Evolutionary conservation across 1,140 invertebrate species (phyloP), one percentile per base, ranked within the genome.

Genomic region (Polyergus mexicanus): DNA sequence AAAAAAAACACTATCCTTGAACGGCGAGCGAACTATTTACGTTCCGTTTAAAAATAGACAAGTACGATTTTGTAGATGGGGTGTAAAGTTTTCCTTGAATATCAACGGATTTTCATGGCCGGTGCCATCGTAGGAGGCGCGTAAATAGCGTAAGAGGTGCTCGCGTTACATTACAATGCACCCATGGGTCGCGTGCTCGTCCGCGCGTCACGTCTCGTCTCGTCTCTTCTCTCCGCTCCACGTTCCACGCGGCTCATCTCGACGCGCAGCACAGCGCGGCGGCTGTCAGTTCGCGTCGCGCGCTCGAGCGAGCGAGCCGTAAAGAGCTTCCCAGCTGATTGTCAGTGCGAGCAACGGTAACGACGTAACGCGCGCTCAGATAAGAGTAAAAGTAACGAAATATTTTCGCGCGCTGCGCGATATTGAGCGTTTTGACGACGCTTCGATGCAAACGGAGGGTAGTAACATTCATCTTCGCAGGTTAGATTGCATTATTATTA

Each of bases 301-400:
- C 85, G 87, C 86, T 88, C 84, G 86, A 65, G 68, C 87, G 87
- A 88, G 88, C 71, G 84, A 56, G 85, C 76, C 28, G 84, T 83
- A 66, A 44, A 44, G 8, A 71, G 72, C 2, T 0, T 13, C 22
- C 22, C n/a, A 47, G 41, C 25, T 69, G 19, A 28, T 19, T 28
- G 58, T 41, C 74, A 22, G 28, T 44, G 41, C 44, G 51, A 10
- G 72, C 72, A n/a, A 22, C 44, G 25, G 58, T 77, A 77, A 84
- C 32, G 51, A 69, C 75, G 25, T 47, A 84, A 74, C 56, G 44
- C 58, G 3, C 28, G 38, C 1, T 51, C 16, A 51, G 41, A 47
- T 74, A 83, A 83, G 56, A 83, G 78, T 83, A 83, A 83, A 60
- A 83, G 78, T 74, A 74, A 74, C 78, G 28, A 83, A 41, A 60